Percentiles rank a stretch among this genome's conserved stretches.
These are phyloP conservation scores for Podargus strigoides DNA, from an alignment of 2,797 vertebrate genomes.

Conservation along the genomic window DNA sequence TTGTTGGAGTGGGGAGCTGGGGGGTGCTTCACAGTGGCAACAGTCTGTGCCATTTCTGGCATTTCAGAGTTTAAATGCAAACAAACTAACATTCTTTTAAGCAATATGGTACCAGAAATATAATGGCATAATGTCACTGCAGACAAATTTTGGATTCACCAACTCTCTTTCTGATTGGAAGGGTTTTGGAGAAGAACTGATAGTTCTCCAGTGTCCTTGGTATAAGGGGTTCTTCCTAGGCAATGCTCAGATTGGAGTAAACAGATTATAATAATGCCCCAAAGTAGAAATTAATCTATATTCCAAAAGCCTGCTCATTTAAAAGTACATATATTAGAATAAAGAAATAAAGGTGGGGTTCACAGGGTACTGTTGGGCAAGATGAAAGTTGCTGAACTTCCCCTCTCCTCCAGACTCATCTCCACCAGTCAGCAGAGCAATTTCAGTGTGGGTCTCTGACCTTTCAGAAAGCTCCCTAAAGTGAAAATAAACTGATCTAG, in stretches of 20 bases:
- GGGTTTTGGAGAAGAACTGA: rapidly evolving
- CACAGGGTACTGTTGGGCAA: background rate
- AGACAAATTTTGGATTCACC: background rate
- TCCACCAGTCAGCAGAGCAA: rapidly evolving
- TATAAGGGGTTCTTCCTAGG: background rate
- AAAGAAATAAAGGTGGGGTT: background rate
- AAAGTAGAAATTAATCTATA: background rate
- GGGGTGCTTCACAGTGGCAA: background rate
- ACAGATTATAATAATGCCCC: background rate
- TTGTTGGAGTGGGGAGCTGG: background rate
- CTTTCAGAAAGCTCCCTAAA: background rate
- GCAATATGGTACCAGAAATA: background rate
- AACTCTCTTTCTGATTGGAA: background rate
- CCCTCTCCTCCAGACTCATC: background rate
- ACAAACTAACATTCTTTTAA: background rate
- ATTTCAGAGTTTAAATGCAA: background rate
- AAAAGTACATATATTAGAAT: background rate
- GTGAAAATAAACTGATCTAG: background rate
- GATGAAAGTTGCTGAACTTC: background rate
- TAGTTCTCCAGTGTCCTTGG: background rate
- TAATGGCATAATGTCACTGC: background rate
- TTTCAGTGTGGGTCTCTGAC: background rate
- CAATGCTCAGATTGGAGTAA: background rate
- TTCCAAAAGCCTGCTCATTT: background rate
- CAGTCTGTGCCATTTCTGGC: background rate